Evolutionary conservation across 2,113 vertebrate genomes (phyloP).

Genomic region (Noturus placidus): DNA sequence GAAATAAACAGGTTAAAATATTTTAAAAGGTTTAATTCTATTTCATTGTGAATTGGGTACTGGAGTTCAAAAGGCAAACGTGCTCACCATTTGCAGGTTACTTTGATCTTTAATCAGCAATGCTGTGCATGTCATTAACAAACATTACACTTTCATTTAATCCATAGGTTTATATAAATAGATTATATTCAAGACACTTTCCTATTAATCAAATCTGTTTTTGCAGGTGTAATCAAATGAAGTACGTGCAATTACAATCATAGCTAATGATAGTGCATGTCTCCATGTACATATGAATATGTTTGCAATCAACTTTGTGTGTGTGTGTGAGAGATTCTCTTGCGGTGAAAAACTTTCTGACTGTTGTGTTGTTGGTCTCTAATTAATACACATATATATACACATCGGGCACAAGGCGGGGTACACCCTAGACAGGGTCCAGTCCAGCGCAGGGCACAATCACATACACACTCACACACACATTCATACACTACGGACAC

Average conservation of each 20-base stretch:
- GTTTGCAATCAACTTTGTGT: neutral
- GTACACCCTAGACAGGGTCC: too few relatives aligned
- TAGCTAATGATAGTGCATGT: neutral
- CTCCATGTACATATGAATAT: neutral
- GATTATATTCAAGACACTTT: neutral
- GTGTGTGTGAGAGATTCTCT: neutral
- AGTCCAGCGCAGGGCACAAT: too few relatives aligned
- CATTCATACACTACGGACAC: too few relatives aligned
- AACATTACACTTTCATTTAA: neutral
- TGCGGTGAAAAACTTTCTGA: neutral
- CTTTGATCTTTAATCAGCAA: conserved; percentile 13
- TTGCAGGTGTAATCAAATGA: conserved; percentile 3
- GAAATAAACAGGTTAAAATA: neutral
- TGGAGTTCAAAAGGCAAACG: neutral
- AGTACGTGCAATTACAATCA: conserved; percentile 23
- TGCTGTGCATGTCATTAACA: neutral
- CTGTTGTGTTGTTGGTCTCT: neutral
- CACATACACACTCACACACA: too few relatives aligned
- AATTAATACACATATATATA: too few relatives aligned
- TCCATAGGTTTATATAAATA: neutral
- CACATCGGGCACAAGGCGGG: too few relatives aligned
- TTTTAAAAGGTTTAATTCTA: neutral
- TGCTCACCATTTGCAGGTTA: neutral
- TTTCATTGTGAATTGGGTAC: neutral
- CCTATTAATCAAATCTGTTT: neutral